Evolutionary conservation across 2,113 vertebrate genomes (phyloP), one percentile per base, ranked within the genome.

Genomic region (Meriones unguiculatus): DNA sequence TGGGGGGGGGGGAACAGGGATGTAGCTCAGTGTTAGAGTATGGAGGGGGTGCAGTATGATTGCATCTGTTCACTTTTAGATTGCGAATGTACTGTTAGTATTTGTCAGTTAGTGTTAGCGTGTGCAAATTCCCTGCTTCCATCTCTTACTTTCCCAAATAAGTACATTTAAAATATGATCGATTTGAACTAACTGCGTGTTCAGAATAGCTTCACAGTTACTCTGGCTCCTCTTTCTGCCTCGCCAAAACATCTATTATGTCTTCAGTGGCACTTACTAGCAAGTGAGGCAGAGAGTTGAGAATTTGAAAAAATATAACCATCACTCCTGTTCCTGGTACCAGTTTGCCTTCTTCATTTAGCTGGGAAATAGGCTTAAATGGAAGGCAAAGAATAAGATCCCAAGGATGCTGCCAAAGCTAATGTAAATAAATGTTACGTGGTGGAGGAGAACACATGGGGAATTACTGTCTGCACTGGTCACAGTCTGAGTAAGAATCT

Each of bases 181-280:
- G 41, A 75, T 89, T 93, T 89, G 75, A 89, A 93, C 72, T 81
- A 52, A 89, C 64, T 41, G 15, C 57, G 32, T 54, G 11, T 73
- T 64, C 82, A 25, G 24, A 90, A 84, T 81, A 72, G 32, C 67
- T 89, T 95, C 80, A 80, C 77, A 93, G n/a, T 90, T 90, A 96
- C 64, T 85, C 75, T 70, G 25, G 77, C 89, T 72, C 35, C 32
- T 92, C n/a, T 84, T 87, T 86, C 38, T 75, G 69, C 57, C 62
- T 94, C 28, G 86, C 76, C 64, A 90, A 91, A 82, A 54, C 52
- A 3, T 52, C 54, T 90, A 35, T 64, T 59, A 17, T 54, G 87
- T 86, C 46, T 59, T 93, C 82, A 64, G 65, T 28, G 20, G n/a
- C 67, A 90, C 1, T 17, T 77, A 28, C 9, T 69, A 59, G 54